These are phyloP conservation scores for Brachionus rotundiformis DNA, from an alignment of 1,140 invertebrate genomes.

Conservation along the genomic window DNA sequence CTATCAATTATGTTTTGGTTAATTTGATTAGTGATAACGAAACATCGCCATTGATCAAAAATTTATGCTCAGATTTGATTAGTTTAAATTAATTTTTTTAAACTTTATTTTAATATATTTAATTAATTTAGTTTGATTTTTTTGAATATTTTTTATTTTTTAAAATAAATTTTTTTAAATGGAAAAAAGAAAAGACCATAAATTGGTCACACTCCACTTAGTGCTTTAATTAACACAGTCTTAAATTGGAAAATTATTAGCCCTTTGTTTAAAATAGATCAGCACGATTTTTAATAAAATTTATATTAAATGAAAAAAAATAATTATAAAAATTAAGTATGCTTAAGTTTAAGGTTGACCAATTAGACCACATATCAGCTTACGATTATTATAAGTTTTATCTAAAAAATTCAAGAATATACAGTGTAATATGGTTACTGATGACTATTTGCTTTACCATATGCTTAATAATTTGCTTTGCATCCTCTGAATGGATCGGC, in stretches of 20 bases:
- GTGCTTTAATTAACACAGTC: neutral
- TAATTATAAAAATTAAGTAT: constrained; percentile 2
- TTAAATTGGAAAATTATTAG: neutral
- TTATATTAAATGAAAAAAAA: neutral
- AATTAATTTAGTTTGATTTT: neutral
- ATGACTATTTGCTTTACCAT: constrained; percentile 93
- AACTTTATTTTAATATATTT: constrained; percentile 7
- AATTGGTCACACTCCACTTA: neutral
- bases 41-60: constrained; percentile 10
- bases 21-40: neutral
- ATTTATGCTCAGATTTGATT: neutral
- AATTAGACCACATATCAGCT: constrained; percentile 29
- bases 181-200: too few relatives aligned
- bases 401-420: constrained; percentile 89
- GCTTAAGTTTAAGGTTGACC: constrained; percentile 9
- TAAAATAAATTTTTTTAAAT: neutral
- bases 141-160: too few relatives aligned
- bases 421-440: constrained; percentile 92
- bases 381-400: constrained; percentile 70
- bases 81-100: neutral
- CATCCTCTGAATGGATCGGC: constrained; percentile 91
- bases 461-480: constrained; percentile 87
- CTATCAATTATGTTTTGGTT: neutral
- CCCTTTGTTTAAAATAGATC: constrained; percentile 1
- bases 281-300: neutral